Evolutionary conservation across 2,888 invertebrate species (phyloP).

Genomic region (Taphrorychus bicolor): DNA sequence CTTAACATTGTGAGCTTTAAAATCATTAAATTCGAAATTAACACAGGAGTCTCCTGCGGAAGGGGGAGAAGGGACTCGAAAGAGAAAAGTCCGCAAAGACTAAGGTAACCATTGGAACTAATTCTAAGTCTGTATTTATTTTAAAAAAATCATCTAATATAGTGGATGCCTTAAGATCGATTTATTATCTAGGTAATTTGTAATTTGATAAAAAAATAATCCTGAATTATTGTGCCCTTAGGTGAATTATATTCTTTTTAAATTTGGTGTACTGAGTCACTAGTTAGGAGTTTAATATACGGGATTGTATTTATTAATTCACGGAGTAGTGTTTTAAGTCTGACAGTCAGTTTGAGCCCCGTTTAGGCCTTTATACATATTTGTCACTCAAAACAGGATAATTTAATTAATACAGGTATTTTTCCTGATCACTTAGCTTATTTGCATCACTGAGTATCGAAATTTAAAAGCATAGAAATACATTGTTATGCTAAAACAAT

Average conservation of each 20-base stretch:
- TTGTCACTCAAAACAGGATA: background rate
- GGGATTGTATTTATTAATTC: slow-evolving; percentile 1
- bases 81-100: slow-evolving; percentile 57
- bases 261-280: slow-evolving; percentile 12
- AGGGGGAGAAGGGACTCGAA: slow-evolving; percentile 53
- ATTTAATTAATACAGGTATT: too few species aligned
- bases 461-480: too few species aligned
- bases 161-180: background rate
- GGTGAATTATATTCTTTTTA: slow-evolving; percentile 1
- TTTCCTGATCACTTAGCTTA: too few species aligned
- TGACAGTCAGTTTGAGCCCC: too few species aligned
- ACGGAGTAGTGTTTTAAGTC: background rate
- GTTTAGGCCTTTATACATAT: background rate
- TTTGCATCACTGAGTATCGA: too few species aligned
- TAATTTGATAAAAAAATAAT: slow-evolving; percentile 2
- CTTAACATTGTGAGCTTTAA: background rate
- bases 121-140: slow-evolving; percentile 15
- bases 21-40: background rate
- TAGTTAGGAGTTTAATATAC: slow-evolving; percentile 6
- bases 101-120: slow-evolving; percentile 43
- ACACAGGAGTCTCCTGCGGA: background rate
- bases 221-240: slow-evolving; percentile 15
- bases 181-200: slow-evolving; percentile 10
- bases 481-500: too few species aligned
- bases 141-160: slow-evolving; percentile 11